Evolutionary conservation across 2,888 invertebrate genomes (phyloP).

Genomic region (Xanthorhoe spadicearia): DNA sequence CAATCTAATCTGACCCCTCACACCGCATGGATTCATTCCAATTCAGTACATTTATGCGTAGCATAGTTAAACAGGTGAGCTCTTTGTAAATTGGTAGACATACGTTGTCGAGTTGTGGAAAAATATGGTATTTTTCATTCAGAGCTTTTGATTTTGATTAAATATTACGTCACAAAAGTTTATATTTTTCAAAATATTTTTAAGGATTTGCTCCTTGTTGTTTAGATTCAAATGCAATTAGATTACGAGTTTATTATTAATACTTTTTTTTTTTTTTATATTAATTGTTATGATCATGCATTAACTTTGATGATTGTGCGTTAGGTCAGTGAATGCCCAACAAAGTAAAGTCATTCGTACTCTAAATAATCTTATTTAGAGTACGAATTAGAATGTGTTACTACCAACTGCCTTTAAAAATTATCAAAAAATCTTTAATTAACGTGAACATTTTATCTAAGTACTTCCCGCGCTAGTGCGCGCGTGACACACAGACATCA

Average conservation of each 20-base stretch:
- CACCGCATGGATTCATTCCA: conserved; percentile 17
- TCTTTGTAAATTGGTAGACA: conserved; percentile 19
- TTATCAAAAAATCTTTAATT: neutral
- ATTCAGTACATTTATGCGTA: conserved; percentile 4
- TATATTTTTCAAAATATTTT: neutral
- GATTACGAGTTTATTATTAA: neutral
- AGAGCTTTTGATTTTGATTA: conserved; percentile 13
- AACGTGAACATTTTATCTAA: neutral
- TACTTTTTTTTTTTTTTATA: no score
- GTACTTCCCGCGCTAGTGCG: conserved; percentile 21
- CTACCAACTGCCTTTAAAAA: neutral
- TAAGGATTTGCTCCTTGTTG: neutral
- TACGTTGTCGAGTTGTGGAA: neutral
- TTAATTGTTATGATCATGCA: no score
- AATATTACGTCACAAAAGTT: neutral
- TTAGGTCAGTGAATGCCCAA: no score
- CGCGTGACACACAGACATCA: conserved; percentile 23
- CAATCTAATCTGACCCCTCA: conserved; percentile 25
- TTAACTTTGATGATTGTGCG: no score
- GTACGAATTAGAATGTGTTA: neutral
- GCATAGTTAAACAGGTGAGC: conserved; percentile 21
- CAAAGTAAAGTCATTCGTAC: no score
- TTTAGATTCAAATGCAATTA: neutral
- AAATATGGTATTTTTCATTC: neutral
- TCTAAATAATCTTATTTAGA: neutral